Base-by-base conservation (phyloP, 2,888 invertebrate genomes). In the Noctua janthe region DNA sequence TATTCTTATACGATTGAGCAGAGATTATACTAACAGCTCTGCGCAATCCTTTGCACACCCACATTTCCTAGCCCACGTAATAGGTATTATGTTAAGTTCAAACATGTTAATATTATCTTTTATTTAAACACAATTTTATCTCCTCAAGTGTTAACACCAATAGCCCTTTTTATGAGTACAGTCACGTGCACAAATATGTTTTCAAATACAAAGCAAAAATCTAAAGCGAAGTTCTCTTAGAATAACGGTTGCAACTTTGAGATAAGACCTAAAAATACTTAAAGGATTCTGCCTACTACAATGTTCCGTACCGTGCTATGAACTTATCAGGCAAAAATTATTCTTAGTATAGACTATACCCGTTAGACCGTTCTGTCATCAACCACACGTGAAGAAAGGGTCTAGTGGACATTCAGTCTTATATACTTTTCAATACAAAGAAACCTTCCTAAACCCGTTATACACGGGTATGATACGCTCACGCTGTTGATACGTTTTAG, bases 91-190 rank as follows among this genome's bases (percentile, higher is more conserved):
- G 1, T 49, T 71, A 20, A 13, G 20, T 62, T n/a, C 56, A 56
- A 20, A n/a, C 8, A 43, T 47, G 10, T 35, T 47, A 78, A 43
- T 29, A 6, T 43, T 49, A 51, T 79, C 56, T 62, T 62, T 35
- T 20, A 47, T n/a, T 39, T 56, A 35, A 67, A 69, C 20, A 70
- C 43, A 2, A 17, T 35, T 1, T 51, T 82, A 74, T 81, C 4
- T 51, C 15, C 7, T 49, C 6, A 74, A 64, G 39, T 43, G 7
- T 56, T 23, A 39, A 54, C 51, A 82, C 62, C 78, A 73, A 59
- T 39, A 11, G 47, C 62, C 67, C n/a, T 5, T 62, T 71, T 82
- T 79, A 71, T 54, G 15, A 54, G 20, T 43, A 20, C 66, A 43
- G 43, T 23, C 43, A 67, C 39, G 43, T 43, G 2, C 39, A 66